Evolutionary conservation across 2,888 invertebrate species (phyloP), one percentile per base, ranked within the genome.

Genomic region (Sphinx pinastri): DNA sequence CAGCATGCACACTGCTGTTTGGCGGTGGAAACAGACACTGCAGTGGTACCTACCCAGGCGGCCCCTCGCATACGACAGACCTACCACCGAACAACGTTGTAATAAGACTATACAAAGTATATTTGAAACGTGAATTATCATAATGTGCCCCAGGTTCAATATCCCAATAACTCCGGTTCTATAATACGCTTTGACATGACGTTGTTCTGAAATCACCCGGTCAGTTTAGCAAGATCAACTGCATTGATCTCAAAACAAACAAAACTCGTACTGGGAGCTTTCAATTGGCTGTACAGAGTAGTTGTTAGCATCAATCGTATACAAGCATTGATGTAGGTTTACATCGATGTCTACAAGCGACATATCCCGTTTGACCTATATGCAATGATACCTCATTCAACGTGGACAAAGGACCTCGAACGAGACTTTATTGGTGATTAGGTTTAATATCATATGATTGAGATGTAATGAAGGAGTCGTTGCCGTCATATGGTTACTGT

Each of bases 341-440:
- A n/a, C n/a, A n/a, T n/a, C n/a, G n/a, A n/a, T n/a, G n/a, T 31
- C 69, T 55, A 49, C 69, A 69, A 68, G 67, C 45, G 67, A 70
- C 67, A 67, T 70, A 69, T 74, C 67, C 73, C 75, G 74, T 69
- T 76, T 81, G 83, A 81, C 82, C 84, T 76, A 81, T 70, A 81
- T 83, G 72, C 76, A 76, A 78, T 79, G 76, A 78, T 82, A 77
- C 78, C 78, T 78, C 76, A 79, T 79, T 76, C 76, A 76, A 70
- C 69, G 71, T 69, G 47, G 70, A 60, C 59, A 51, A 52, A 49
- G 51, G 16, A 59, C 51, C 52, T 59, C 69, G 63, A 63, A 54
- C 54, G 45, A 54, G 47, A 63, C 45, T 69, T 63, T 69, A 69
- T 69, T 60, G 60, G 60, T 63, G 19, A 52, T 45, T 59, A 54